Conservation (phyloP, 2,888 invertebrate genomes). For the Cataglyphis rosenhaueri region DNA sequence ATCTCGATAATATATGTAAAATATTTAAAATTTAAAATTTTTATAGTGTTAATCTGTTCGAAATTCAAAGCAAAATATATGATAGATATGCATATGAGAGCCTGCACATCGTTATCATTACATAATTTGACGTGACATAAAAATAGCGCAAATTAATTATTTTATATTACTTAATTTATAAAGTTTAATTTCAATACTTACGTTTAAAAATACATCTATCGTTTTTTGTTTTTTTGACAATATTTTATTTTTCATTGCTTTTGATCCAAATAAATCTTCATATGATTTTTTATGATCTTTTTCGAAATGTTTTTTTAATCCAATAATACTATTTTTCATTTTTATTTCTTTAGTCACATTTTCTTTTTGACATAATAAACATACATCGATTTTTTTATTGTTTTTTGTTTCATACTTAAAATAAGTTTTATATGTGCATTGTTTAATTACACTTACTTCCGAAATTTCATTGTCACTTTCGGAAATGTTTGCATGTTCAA, state of each 20-base stretch:
- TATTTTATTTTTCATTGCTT: background rate
- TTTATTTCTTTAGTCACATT: background rate
- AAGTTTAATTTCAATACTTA: background rate
- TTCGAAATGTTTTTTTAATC: conserved; percentile 1
- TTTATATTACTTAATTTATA: background rate
- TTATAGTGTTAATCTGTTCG: too few species aligned
- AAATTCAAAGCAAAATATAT: too few species aligned
- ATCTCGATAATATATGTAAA: too few species aligned
- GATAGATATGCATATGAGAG: too few species aligned
- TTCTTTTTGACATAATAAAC: conserved; percentile 1
- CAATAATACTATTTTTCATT: background rate
- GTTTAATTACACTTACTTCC: background rate
- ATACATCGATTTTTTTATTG: background rate
- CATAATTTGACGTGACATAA: background rate
- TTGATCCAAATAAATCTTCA: background rate
- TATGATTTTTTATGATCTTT: background rate
- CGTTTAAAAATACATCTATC: background rate
- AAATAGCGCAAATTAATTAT: background rate
- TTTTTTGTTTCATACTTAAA: conserved; percentile 13
- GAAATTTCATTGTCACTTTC: background rate
- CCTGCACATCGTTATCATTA: background rate
- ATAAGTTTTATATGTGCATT: background rate
- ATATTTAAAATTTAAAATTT: too few species aligned
- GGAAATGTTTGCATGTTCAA: background rate
- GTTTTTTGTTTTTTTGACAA: background rate